A percentile compares a stretch with the other conserved stretches of the same genome.
phyloP scores from a whole-genome alignment of 2,888 invertebrate genomes.

The Phoronis australis region DNA sequence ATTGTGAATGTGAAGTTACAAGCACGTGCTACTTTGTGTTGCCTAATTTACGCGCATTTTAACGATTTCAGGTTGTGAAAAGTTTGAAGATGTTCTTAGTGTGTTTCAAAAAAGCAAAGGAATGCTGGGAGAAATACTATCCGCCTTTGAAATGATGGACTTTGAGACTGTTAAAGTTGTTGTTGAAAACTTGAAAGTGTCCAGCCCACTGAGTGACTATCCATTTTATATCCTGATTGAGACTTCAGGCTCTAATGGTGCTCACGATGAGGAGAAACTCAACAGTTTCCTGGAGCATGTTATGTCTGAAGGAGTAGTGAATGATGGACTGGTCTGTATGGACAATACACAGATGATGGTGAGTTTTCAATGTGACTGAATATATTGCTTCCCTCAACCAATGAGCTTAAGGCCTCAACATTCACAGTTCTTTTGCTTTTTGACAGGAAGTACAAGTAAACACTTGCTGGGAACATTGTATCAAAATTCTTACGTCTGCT shows the following conservation, averaged over 20 bases:
- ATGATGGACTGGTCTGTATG: conserved; percentile 80
- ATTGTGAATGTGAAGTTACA: too few relatives aligned
- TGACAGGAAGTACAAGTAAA: too few relatives aligned
- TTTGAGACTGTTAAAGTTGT: conserved; percentile 65
- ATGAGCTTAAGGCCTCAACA: too few relatives aligned
- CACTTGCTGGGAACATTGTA: too few relatives aligned
- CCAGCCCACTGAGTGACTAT: conserved; percentile 47
- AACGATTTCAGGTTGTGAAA: conserved; percentile 65
- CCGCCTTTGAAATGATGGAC: conserved; percentile 95
- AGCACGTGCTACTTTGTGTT: too few relatives aligned
- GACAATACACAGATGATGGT: conserved; percentile 77
- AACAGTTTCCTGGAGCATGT: conserved; percentile 69
- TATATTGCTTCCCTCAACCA: too few relatives aligned
- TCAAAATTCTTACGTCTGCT: too few relatives aligned
- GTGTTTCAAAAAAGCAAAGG: conserved; percentile 70
- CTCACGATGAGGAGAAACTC: conserved; percentile 85
- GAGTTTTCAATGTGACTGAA: too few relatives aligned
- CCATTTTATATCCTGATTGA: conserved; percentile 51
- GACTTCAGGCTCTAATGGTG: conserved; percentile 68
- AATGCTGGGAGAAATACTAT: conserved; percentile 80
- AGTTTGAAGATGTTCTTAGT: conserved; percentile 72
- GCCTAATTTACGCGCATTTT: too few relatives aligned
- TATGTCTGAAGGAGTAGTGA: conserved; percentile 67
- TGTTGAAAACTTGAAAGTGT: conserved; percentile 61
- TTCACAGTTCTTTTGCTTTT: too few relatives aligned